Evolutionary conservation across 2,113 vertebrate genomes (phyloP), one percentile per base, ranked within the genome.

Genomic region (Dinomys branickii): DNA sequence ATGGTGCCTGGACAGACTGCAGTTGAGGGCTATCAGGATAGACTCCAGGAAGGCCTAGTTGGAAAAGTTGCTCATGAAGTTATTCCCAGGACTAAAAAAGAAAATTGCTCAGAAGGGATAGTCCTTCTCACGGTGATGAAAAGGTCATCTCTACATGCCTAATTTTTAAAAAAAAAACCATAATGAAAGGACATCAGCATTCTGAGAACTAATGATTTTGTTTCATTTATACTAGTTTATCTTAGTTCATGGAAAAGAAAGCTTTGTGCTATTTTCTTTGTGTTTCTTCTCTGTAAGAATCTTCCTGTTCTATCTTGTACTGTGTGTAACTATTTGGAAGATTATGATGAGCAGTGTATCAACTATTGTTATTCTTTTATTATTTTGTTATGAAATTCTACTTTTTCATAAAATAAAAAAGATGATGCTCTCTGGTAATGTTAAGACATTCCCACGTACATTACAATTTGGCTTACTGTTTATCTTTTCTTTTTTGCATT

Each of bases 401-500:
- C 4, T 50, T 78, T 33, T 78, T 78, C 75, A 78, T 47, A 33
- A 50, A 17, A 50, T 77, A 78, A 78, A 78, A 77, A 94, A 65
- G 38, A 84, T n/a, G 30, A 59, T 73, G 30, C 44, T 92, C 69
- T 91, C 91, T 80, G 26, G 26, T 61, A 63, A 91, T 44, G 75
- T 50, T 22, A 91, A 91, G 33, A 22, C 67, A 80, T 73, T 50
- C 28, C 44, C 13, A 65, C 5, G 54, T 33, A 85, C 14, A 93
- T 96, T 91, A 38, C 63, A 75, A 69, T 41, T 81, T 61, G 47
- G n/a, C 12, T 90, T 65, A 80, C 30, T 59, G 8, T 94, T 94
- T 80, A 7, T 63, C 52, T 88, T 94, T 44, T 93, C 65, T 59
- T 89, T 93, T 85, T 73, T 83, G 78, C 50, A 87, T 8, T 85